Percentiles rank a stretch among this genome's conserved stretches.
Evolutionary conservation across 37 sponge, comb jelly and placozoan genomes (phyloP).

Genomic region (Geodia barretti): DNA sequence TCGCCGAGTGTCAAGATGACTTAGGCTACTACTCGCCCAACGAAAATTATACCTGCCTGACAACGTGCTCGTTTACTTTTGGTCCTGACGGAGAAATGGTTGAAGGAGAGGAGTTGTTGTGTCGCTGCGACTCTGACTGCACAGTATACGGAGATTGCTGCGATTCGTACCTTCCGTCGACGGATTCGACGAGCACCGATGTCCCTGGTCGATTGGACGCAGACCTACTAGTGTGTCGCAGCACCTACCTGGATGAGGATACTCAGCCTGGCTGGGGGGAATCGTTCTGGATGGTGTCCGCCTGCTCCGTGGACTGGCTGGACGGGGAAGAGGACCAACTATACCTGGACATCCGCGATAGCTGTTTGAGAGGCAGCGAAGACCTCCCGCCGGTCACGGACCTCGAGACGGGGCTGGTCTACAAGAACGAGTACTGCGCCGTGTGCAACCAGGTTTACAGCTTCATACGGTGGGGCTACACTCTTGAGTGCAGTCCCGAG

Average conservation of each 20-base stretch:
- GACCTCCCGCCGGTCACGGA: constrained; percentile 39
- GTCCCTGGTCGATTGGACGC: neutral
- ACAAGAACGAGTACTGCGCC: constrained; percentile 53
- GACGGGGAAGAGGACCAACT: neutral
- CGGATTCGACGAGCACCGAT: neutral
- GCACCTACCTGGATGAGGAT: neutral
- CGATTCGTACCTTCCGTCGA: neutral
- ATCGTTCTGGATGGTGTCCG: constrained; percentile 14
- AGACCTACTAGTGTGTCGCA: constrained; percentile 11
- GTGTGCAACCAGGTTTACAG: constrained; percentile 21
- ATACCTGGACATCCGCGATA: neutral
- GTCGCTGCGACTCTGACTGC: constrained; percentile 24
- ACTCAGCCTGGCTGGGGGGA: neutral
- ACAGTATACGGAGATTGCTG: constrained; percentile 28
- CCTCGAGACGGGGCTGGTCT: constrained; percentile 23
- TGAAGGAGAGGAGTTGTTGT: no score
- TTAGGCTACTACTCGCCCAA: no score
- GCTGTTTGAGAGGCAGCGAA: neutral
- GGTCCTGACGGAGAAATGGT: no score
- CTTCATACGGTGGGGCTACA: neutral
- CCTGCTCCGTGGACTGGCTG: constrained; percentile 16
- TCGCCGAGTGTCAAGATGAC: no score
- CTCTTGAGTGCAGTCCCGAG: neutral
- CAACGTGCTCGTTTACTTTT: no score
- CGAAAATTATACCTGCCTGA: no score